Percentiles rank a stretch among this genome's conserved stretches.
Evolutionary conservation across 2,113 vertebrate species (phyloP).

Genomic region (Oreochromis spilurus): DNA sequence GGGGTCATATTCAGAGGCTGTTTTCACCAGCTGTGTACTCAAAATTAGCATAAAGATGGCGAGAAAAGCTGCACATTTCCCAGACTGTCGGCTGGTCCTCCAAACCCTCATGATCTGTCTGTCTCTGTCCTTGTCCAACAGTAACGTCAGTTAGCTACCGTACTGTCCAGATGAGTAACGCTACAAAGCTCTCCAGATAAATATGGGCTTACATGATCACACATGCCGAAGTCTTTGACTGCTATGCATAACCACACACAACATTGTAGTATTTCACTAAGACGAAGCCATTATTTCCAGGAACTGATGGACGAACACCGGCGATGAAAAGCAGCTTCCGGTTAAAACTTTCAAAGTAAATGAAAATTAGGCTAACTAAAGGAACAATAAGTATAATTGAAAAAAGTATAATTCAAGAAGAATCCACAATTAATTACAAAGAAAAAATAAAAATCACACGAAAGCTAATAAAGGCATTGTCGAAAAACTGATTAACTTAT

Average conservation of each 20-base stretch:
- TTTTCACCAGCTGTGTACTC: slow-evolving; percentile 49
- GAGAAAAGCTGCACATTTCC: slow-evolving; percentile 9
- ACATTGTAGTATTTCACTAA: neutral
- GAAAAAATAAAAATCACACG: neutral
- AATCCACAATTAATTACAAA: neutral
- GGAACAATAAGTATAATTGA: neutral
- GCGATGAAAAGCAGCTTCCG: neutral
- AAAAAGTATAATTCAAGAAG: neutral
- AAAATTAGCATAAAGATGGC: slow-evolving; percentile 72
- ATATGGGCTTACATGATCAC: neutral
- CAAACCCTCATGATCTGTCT: slow-evolving; percentile 11
- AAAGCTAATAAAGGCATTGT: neutral
- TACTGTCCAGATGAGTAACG: neutral
- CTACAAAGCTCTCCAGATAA: neutral
- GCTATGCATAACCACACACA: neutral
- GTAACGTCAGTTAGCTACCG: neutral
- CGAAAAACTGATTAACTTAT: neutral
- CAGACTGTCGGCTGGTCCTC: neutral
- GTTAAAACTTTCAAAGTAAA: slow-evolving; percentile 29
- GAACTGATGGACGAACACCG: neutral
- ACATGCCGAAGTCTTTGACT: neutral
- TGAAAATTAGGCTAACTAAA: neutral
- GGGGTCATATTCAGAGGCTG: slow-evolving; percentile 81
- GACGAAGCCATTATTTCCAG: slow-evolving; percentile 3
- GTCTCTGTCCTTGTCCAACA: neutral